Base-by-base conservation (phyloP, 2,797 vertebrate genomes). In the Gallirallus australis region DNA sequence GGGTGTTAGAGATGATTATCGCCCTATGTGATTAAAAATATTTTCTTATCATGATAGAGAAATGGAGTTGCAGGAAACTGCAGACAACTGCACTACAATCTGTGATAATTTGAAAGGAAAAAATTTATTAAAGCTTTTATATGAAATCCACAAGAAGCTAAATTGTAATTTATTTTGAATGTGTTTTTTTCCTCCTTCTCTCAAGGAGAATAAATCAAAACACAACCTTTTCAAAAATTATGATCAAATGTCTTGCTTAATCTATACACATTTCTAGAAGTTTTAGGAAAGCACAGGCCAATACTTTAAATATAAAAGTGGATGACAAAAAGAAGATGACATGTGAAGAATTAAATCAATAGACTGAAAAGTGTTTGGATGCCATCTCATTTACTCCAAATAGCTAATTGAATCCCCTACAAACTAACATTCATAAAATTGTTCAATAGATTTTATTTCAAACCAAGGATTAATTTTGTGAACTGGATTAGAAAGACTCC, bases 381-480 rank as follows among this genome's bases (percentile, higher is more conserved):
- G 4, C 20, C 31, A 69, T 57, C 70, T 75, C 12, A 2, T 81
- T 89, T 91, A 80, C 77, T 90, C 48, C 40, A 71, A 91, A 83
- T 33, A 80, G 39, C 53, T 96, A 97, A 95, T 2, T 86, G 47
- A 75, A 79, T 89, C 18, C 27, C 93, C 73, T 94, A 73, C 6
- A 91, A 82, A 68, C 6, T 42, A 94, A 61, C 16, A 76, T 60
- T 76, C 71, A 59, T 83, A 77, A 93, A 66, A 45, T 50, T 48
- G 31, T 47, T 89, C 35, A 37, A 61, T 53, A 82, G 76, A 77
- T 57, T 84, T 91, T 84, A 50, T 95, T 97, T 95, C 47, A 96
- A 96, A 94, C 83, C 69, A 79, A 52, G 15, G 45, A 92, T 94
- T 89, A 85, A 31, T 96, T 96, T 90, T 81, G 65, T 73, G n/a